Base-by-base conservation (phyloP, 1,140 invertebrate species). In the Drosophila teissieri region DNA sequence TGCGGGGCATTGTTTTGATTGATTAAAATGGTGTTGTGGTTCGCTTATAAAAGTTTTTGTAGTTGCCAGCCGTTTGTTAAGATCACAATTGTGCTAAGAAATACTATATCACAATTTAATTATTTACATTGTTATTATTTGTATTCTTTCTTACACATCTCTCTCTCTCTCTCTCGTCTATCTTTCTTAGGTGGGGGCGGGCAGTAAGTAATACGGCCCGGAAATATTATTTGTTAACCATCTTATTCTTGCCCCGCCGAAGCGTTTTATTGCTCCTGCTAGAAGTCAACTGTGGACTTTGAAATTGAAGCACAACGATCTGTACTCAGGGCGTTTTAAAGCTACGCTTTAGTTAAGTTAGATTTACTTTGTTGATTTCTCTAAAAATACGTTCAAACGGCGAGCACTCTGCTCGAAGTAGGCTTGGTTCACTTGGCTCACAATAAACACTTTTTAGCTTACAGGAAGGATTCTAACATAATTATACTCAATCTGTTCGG, bases 71-170 rank as follows among this genome's bases (percentile, higher is more conserved):
- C 82, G 73, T 85, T 88, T 73, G 72, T 84, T 89, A 78, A 80
- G 80, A 89, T 89, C 84, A 89, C 84, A 89, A 89, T 89, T 89
- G 84, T 89, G 84, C 84, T 89, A 89, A 89, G 80, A 89, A 89
- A 84, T 89, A 89, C 84, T 89, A 89, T 89, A 89, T 89, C 84
- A 89, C 84, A 89, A 89, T 89, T 70, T 89, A 89, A 89, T 56
- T 89, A 89, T 89, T 89, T 89, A 89, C 85, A 89, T 67, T 84
- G 57, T 88, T 88, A 84, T 88, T 89, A 80, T 84, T 84, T 78
- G 62, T 78, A 68, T 74, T 78, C 63, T 65, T 49, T 57, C 72
- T 73, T 73, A 73, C 78, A 64, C 67, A 58, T 76, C 45, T 58
- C 56, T 39, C 37, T 39, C 37, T 39, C 37, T 36, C 51, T 22